Conservation (phyloP, 1,140 invertebrate genomes). For the Caenorhabditis tropicalis region DNA sequence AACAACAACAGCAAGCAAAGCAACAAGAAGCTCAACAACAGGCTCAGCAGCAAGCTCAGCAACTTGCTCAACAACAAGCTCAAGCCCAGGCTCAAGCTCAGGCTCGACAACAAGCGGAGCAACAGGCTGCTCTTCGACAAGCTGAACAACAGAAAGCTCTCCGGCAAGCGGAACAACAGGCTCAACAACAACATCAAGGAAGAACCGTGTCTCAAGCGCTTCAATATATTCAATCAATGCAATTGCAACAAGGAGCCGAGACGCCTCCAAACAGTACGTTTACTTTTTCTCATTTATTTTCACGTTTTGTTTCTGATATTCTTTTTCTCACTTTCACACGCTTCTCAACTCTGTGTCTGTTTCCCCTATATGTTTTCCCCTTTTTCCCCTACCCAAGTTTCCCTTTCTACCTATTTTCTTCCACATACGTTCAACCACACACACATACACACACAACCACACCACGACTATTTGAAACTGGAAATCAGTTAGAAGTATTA, state of each 20-base stretch:
- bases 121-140: not conserved
- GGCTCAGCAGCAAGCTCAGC: conserved; percentile 1
- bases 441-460: no score
- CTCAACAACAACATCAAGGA: not conserved
- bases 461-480: conserved; percentile 9
- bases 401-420: no score
- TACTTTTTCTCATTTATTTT: not conserved
- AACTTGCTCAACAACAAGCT: not conserved
- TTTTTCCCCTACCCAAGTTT: not conserved
- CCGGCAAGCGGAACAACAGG: not conserved
- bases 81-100: conserved; percentile 14
- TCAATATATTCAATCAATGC: conserved; percentile 24
- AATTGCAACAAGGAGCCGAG: conserved; percentile 2
- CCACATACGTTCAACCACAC: conserved; percentile 13
- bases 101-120: conserved; percentile 13
- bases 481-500: not conserved
- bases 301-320: not conserved
- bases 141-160: not conserved
- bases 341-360: conserved; percentile 34
- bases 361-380: conserved; percentile 31
- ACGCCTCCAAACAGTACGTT: not conserved
- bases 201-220: not conserved
- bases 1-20: conserved; percentile 7
- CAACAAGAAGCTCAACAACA: not conserved
- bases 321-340: conserved; percentile 22